These are phyloP conservation scores for Clusia tigrina DNA, from an alignment of 2,888 invertebrate genomes.

Conservation along the genomic window DNA sequence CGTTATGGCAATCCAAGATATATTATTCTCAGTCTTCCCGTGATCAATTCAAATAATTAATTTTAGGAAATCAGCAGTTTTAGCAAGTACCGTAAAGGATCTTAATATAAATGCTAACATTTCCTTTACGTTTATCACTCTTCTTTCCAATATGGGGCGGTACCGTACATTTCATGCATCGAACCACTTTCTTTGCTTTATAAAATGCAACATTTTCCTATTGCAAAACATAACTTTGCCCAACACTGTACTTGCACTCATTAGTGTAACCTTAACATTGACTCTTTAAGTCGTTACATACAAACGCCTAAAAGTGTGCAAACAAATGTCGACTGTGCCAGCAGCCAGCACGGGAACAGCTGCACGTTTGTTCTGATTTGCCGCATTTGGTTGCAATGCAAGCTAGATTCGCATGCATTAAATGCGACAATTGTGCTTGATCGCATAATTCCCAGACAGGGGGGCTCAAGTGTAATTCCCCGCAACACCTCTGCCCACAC, in stretches of 20 bases:
- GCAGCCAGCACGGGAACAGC: slow-evolving; percentile 36
- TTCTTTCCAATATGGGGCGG: no score
- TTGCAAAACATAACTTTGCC: background rate
- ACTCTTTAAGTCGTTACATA: background rate
- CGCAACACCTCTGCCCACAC: background rate
- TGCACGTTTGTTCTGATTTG: slow-evolving; percentile 34
- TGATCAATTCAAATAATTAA: no score
- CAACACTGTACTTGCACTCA: slow-evolving; percentile 1
- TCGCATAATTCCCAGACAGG: slow-evolving; percentile 54
- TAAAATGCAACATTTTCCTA: no score
- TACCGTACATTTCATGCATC: no score
- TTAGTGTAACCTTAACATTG: slow-evolving; percentile 22
- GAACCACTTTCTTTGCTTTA: no score
- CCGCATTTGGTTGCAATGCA: slow-evolving; percentile 42
- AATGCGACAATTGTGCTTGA: slow-evolving; percentile 45
- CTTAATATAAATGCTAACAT: no score
- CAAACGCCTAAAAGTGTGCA: slow-evolving; percentile 21
- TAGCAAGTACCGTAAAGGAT: no score
- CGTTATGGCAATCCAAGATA: no score
- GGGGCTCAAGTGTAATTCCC: slow-evolving; percentile 25
- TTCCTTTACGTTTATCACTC: no score
- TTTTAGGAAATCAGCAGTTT: no score
- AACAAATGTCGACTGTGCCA: slow-evolving; percentile 31
- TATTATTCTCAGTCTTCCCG: no score
- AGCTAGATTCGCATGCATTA: slow-evolving; percentile 42